Conservation (phyloP, 2,797 vertebrate genomes). For the Apogon talboti region DNA sequence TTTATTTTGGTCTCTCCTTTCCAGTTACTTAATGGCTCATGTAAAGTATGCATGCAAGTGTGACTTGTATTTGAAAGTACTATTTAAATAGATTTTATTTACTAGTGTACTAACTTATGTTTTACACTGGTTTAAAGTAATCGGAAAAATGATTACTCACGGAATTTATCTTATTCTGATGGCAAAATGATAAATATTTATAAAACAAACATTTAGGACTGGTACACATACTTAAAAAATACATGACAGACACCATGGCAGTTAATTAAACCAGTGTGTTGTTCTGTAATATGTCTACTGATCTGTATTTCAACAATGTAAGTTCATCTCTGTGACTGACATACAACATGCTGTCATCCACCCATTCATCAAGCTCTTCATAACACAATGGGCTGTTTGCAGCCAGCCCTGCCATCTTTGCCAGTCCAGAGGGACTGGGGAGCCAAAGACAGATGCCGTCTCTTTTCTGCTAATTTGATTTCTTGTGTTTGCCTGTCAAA, state of each 20-base stretch:
- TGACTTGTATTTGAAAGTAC: too few species aligned
- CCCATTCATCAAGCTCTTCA: slow-evolving; percentile 68
- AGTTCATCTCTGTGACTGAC: slow-evolving; percentile 66
- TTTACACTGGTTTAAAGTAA: too few species aligned
- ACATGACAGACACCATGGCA: slow-evolving; percentile 34
- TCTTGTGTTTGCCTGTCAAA: slow-evolving; percentile 66
- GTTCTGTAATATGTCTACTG: slow-evolving; percentile 57
- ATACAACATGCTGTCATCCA: slow-evolving; percentile 50
- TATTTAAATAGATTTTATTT: too few species aligned
- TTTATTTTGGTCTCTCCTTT: too few species aligned
- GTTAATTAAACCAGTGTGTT: slow-evolving; percentile 63
- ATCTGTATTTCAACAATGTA: slow-evolving; percentile 46
- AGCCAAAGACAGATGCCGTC: slow-evolving; percentile 77
- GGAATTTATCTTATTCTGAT: too few species aligned
- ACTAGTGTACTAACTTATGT: too few species aligned
- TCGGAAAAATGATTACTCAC: too few species aligned
- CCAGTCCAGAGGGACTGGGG: slow-evolving; percentile 66
- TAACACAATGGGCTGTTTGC: slow-evolving; percentile 68
- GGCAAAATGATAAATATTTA: too few species aligned
- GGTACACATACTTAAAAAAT: slow-evolving; percentile 10
- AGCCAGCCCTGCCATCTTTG: slow-evolving; percentile 57
- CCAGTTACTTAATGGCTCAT: too few species aligned
- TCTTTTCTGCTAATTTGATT: slow-evolving; percentile 81
- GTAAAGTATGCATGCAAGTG: too few species aligned
- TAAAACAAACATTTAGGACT: neutral